These are phyloP conservation scores for Caenorhabditis inopinata DNA, from an alignment of 1,140 invertebrate genomes.

Conservation along the genomic window DNA sequence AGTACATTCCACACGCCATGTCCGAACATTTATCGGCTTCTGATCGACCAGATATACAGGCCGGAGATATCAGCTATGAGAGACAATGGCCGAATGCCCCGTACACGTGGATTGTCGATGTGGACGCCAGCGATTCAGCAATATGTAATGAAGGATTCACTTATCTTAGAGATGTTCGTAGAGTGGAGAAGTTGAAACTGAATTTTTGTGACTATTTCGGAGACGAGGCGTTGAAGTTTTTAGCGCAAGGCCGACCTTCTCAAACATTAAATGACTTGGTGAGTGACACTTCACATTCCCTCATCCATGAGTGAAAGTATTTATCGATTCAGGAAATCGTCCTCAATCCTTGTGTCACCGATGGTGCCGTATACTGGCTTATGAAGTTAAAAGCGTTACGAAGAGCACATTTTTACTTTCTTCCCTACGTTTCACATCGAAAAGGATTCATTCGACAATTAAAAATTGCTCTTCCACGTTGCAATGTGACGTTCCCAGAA, in stretches of 20 bases:
- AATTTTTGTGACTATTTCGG: conserved; percentile 65
- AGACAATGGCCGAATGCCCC: conserved; percentile 21
- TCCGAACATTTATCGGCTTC: background rate
- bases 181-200: conserved; percentile 55
- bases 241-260: conserved; percentile 52
- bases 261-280: conserved; percentile 55
- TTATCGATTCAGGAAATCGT: conserved; percentile 60
- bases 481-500: conserved; percentile 49
- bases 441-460: conserved; percentile 43
- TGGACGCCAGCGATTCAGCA: conserved; percentile 60
- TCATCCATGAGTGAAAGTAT: too few relatives aligned
- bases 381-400: conserved; percentile 48
- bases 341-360: conserved; percentile 55
- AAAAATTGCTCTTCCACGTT: conserved; percentile 45
- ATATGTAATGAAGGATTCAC: conserved; percentile 62
- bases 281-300: too few relatives aligned
- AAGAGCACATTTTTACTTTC: conserved; percentile 50
- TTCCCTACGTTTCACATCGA: conserved; percentile 49
- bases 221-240: conserved; percentile 51
- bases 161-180: conserved; percentile 55
- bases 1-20: conserved; percentile 46
- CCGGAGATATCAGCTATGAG: background rate
- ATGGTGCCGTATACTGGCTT: conserved; percentile 52
- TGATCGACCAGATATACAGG: background rate
- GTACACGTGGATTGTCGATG: conserved; percentile 39